Conservation (phyloP, 2,888 invertebrate species). For the Morpho helenor region DNA sequence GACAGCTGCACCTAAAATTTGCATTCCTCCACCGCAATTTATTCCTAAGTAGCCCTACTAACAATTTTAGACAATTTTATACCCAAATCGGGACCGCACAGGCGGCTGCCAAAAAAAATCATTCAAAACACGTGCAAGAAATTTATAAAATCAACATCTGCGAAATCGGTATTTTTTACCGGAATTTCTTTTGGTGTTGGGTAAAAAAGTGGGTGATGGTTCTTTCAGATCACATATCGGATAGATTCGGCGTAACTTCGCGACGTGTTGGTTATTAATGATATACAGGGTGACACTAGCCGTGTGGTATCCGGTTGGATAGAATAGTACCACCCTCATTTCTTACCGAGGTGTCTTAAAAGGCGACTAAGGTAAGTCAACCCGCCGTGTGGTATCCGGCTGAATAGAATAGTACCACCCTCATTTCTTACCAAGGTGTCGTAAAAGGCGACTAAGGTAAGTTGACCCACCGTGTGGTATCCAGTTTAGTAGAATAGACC, state of each 20-base stretch:
- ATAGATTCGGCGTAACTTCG: constrained; percentile 44
- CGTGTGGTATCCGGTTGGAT: too few species aligned
- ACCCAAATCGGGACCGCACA: constrained; percentile 50
- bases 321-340: too few species aligned
- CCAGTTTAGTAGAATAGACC: too few species aligned
- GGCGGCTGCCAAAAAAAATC: constrained; percentile 35
- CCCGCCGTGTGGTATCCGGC: too few species aligned
- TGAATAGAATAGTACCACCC: too few species aligned
- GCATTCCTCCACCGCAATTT: constrained; percentile 43
- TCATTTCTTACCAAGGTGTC: too few species aligned
- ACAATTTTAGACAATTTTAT: constrained; percentile 48
- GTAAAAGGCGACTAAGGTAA: too few species aligned
- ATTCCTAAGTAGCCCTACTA: constrained; percentile 50
- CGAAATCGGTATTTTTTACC: constrained; percentile 68
- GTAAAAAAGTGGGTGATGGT: constrained; percentile 53
- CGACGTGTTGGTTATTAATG: constrained; percentile 38
- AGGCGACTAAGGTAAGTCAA: too few species aligned
- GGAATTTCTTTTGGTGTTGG: constrained; percentile 54
- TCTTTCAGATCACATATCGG: constrained; percentile 68
- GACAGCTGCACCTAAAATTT: constrained; percentile 40
- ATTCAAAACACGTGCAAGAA: constrained; percentile 69
- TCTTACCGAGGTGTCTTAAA: too few species aligned
- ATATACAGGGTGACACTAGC: constrained; percentile 16
- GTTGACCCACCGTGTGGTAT: too few species aligned
- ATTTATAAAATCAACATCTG: constrained; percentile 77